phyloP scores from a whole-genome alignment of 1,140 invertebrate species.

The Calliphora vicina region DNA sequence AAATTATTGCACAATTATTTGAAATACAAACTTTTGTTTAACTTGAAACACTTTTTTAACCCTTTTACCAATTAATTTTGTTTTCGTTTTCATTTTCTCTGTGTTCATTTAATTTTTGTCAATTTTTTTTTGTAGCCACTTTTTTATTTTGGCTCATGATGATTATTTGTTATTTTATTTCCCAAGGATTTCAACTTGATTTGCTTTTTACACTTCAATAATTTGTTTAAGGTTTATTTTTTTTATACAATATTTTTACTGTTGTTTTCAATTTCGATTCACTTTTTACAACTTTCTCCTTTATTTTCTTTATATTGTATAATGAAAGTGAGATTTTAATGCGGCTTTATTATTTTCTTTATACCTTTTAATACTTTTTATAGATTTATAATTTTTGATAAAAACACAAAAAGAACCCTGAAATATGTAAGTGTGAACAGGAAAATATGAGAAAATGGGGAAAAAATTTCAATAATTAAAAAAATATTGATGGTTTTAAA shows the following conservation, averaged over 20 bases:
- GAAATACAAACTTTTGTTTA: not conserved
- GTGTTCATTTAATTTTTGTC: not conserved
- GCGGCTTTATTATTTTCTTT: not conserved
- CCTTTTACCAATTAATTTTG: not conserved
- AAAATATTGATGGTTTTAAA: too few species aligned
- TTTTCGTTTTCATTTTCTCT: not conserved
- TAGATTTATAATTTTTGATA: not conserved
- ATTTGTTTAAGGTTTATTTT: not conserved
- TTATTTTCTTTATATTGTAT: not conserved
- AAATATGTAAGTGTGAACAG: too few species aligned
- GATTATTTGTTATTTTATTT: not conserved
- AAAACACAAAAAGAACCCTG: not conserved
- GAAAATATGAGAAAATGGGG: too few species aligned
- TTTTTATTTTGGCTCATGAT: not conserved
- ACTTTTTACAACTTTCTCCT: not conserved
- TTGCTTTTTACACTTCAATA: not conserved
- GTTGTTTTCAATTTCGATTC: not conserved
- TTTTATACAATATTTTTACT: not conserved
- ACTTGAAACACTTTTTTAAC: not conserved
- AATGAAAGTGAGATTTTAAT: not conserved
- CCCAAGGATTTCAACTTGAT: not conserved
- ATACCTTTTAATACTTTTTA: not conserved
- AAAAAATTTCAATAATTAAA: too few species aligned
- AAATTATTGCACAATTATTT: not conserved
- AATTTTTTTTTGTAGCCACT: not conserved